A percentile compares a stretch with the other conserved stretches of the same genome.
These are phyloP conservation scores for Phalacrocorax carbo DNA, from an alignment of 2,113 vertebrate genomes.

Conservation along the genomic window DNA sequence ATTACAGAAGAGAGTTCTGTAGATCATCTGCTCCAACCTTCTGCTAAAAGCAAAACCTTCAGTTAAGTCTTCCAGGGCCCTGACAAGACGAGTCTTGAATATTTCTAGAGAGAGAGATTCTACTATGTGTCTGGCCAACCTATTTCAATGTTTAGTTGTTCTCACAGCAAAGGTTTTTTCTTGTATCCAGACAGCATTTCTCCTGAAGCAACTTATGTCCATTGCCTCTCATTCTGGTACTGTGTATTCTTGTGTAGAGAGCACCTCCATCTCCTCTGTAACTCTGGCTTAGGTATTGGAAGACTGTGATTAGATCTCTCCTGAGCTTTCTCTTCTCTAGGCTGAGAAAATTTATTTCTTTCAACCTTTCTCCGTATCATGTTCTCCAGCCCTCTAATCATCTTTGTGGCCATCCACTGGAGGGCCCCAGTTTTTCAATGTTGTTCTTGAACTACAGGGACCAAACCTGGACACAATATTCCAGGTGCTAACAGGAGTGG, in stretches of 20 bases:
- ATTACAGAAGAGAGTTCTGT: neutral
- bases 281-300: neutral
- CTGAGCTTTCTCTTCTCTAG: neutral
- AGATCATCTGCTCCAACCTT: neutral
- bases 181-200: neutral
- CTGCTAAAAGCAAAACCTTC: neutral
- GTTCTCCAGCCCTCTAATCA: neutral
- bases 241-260: neutral
- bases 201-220: neutral
- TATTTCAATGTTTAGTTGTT: neutral
- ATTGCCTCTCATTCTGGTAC: neutral
- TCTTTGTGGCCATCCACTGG: neutral
- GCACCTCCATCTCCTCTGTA: neutral
- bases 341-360: neutral
- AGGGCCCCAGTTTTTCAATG: neutral
- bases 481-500: neutral
- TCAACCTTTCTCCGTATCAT: neutral
- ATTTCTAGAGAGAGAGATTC: neutral
- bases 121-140: neutral
- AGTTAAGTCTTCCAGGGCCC: neutral
- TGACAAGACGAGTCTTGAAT: neutral
- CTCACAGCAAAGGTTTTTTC: neutral
- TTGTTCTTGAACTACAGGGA: neutral
- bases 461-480: neutral
- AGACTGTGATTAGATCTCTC: neutral